phyloP scores from a whole-genome alignment of 1,140 invertebrate species.

The Drosophila mauritiana region DNA sequence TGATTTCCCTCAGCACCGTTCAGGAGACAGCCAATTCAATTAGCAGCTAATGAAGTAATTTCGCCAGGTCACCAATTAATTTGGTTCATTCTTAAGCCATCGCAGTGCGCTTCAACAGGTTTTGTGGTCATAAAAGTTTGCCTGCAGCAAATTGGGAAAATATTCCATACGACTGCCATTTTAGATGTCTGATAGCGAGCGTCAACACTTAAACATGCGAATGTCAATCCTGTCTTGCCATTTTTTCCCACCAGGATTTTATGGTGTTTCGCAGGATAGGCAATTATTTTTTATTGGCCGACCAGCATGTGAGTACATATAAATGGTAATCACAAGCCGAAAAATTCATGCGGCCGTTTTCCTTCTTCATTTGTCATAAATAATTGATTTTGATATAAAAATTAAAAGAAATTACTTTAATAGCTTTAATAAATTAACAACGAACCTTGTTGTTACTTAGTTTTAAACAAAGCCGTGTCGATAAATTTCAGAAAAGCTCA shows the following conservation, averaged over 20 bases:
- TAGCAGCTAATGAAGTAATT: constrained; percentile 69
- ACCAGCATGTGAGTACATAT: constrained; percentile 18
- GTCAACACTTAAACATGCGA: constrained; percentile 37
- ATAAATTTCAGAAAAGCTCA: neutral
- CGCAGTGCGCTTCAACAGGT: constrained; percentile 60
- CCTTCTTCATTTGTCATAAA: neutral
- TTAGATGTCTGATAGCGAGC: constrained; percentile 42
- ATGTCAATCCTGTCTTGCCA: neutral
- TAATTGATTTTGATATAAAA: neutral
- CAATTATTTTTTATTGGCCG: constrained; percentile 66
- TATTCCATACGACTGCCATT: constrained; percentile 31
- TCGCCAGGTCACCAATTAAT: constrained; percentile 42
- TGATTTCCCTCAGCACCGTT: constrained; percentile 1
- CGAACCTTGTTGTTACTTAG: constrained; percentile 4
- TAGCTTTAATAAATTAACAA: neutral
- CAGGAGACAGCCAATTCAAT: constrained; percentile 55
- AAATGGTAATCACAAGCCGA: constrained; percentile 23
- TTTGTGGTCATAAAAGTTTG: constrained; percentile 51
- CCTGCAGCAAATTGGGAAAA: constrained; percentile 41
- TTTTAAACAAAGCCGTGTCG: neutral
- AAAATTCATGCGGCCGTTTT: neutral
- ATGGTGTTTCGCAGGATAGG: constrained; percentile 25
- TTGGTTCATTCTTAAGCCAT: constrained; percentile 46
- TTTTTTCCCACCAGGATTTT: constrained; percentile 29
- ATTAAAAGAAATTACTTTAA: constrained; percentile 6